These are phyloP conservation scores for Eumaeus atala DNA, from an alignment of 1,140 invertebrate genomes.

Conservation along the genomic window DNA sequence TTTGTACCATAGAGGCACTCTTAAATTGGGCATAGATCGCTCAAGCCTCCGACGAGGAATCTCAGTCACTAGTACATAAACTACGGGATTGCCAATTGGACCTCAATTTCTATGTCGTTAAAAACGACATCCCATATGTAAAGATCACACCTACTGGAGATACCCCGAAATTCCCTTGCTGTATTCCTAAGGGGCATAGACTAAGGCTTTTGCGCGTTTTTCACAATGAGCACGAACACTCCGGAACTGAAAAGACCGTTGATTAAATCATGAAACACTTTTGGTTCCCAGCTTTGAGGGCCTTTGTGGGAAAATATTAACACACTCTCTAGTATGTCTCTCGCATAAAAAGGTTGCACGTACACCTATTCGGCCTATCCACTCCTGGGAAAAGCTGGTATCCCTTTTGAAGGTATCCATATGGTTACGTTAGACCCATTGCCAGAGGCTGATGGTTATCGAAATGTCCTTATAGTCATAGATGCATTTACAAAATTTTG, in stretches of 20 bases:
- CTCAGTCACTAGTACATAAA: too few relatives aligned
- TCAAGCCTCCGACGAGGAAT: too few relatives aligned
- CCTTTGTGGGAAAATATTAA: constrained; percentile 12
- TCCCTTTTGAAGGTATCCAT: too few relatives aligned
- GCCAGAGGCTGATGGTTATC: constrained; percentile 15
- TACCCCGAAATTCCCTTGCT: constrained; percentile 3
- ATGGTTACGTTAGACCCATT: too few relatives aligned
- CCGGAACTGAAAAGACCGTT: constrained; percentile 15
- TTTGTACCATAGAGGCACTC: too few relatives aligned
- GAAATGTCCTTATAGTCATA: constrained; percentile 14
- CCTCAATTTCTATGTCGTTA: too few relatives aligned
- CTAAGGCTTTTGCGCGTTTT: constrained; percentile 13
- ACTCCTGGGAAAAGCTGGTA: too few relatives aligned
- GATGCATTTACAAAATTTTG: constrained; percentile 21
- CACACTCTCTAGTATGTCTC: constrained; percentile 17
- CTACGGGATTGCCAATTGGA: too few relatives aligned
- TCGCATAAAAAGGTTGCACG: constrained; percentile 17
- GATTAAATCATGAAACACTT: constrained; percentile 11
- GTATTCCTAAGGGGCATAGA: constrained; percentile 13
- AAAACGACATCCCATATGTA: too few relatives aligned
- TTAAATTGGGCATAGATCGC: too few relatives aligned
- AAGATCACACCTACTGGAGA: constrained; percentile 6
- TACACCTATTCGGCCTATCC: constrained; percentile 12
- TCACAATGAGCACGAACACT: constrained; percentile 18
- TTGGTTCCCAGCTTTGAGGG: constrained; percentile 17